Evolutionary conservation across 2,113 vertebrate species (phyloP), one percentile per base, ranked within the genome.

Genomic region (Trogon melanurus): DNA sequence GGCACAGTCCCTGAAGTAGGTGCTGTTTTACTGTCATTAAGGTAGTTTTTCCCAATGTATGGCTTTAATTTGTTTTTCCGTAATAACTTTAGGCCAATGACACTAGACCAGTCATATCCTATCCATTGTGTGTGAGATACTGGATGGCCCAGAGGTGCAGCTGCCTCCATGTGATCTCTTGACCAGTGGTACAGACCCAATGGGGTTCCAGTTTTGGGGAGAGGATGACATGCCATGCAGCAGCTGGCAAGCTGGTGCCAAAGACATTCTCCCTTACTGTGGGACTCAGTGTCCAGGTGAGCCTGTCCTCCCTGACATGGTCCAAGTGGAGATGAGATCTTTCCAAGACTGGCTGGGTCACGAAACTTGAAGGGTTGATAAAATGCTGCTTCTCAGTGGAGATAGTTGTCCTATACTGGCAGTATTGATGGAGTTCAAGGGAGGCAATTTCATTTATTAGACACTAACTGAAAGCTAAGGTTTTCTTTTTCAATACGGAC

Each of bases 371-470:
- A 81, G 58, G 20, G 57, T 51, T 71, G 61, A 56, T 85, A 66
- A 78, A 88, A 78, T 6, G 1, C 29, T 62, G 8, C 58, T 91
- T 21, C 44, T n/a, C 36, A 23, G 75, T 44, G 66, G 41, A 94
- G 67, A 73, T 12, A 32, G 58, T 26, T 78, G 18, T 48, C 9
- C 53, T 72, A 1, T 29, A 13, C 44, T 85, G 58, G 7, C 36
- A 71, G 36, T 47, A 73, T 23, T 75, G 78, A 34, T 29, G 44
- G 72, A 74, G 34, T 67, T 76, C 51, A 78, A 64, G 30, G 16
- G n/a, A 88, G 44, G 48, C 60, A 91, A 11, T 88, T 95, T 90
- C 82, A 76, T 75, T 73, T 88, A 44, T 66, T 89, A 75, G 65
- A 29, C 21, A 27, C 57, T 70, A 73, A 79, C 65, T 47, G 70